Evolutionary conservation across 2,113 vertebrate species (phyloP), one percentile per base, ranked within the genome.

Genomic region (Mormyrus iriodes): DNA sequence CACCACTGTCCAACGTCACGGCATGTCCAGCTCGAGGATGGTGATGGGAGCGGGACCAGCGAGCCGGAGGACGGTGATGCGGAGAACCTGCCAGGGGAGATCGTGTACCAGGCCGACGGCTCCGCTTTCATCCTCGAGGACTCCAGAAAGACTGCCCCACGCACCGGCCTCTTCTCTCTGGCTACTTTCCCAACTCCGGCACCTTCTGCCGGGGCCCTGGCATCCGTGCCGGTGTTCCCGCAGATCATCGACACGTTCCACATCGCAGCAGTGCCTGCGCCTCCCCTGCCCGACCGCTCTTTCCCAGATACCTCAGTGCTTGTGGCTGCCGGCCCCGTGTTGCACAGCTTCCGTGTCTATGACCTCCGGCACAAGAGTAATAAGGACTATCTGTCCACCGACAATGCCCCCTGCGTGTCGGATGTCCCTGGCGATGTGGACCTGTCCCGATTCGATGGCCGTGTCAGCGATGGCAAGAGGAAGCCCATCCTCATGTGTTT

Each of bases 221-320:
- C 49, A 94, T 97, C 97, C 92, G 95, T 99, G 97, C 97, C 98
- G 93, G 98, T 99, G 97, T 99, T 98, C 95, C 98, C 98, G 95
- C 98, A 99, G 97, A 97, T 99, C 97, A 99, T 99, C 96, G 99
- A 99, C 96, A 98, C 98, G 94, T 99, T 99, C 97, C 98, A 99
- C 96, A 99, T 99, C 92, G 98, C 98, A 3, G 3, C 61, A 10
- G 61, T n/a, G 3, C 96, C 99, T 98, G 96, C 97, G 6, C 15
- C n/a, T 7, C 35, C 73, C 98, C 97, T 96, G 93, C 94, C 97
- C 95, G 98, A 99, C 95, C 97, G 97, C 96, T 96, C 97, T 96
- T 99, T 99, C 97, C 98, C 98, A 98, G 99, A 99, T 99, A 99
- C 98, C 98, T 99, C 98, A 99, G 97, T 97, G 96, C 96, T 98